phyloP scores from a whole-genome alignment of 2,113 vertebrate genomes.

The Platichthys stellatus region DNA sequence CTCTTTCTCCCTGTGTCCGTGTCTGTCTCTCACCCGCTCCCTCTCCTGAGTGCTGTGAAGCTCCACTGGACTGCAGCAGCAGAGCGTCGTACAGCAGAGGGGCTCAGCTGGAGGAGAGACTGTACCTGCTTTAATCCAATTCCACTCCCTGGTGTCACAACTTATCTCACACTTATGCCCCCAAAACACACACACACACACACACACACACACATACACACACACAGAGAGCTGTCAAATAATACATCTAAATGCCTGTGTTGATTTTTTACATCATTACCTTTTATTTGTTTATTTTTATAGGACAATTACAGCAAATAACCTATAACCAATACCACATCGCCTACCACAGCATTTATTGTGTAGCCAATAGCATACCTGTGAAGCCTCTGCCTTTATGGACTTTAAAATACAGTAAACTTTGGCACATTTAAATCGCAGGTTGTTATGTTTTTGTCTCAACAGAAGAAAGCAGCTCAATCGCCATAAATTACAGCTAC shows the following conservation, averaged over 20 bases:
- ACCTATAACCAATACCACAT: not conserved
- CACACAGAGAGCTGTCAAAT: too few species aligned
- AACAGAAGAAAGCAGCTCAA: not conserved
- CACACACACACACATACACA: too few species aligned
- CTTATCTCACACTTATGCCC: not conserved
- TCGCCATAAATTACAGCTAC: not conserved
- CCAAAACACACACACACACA: not conserved
- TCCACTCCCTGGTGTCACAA: not conserved
- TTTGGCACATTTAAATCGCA: not conserved
- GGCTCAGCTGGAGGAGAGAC: slow-evolving; percentile 24
- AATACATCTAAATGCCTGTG: too few species aligned
- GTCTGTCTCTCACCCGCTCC: slow-evolving; percentile 27
- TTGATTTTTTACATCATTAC: too few species aligned
- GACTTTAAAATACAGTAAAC: not conserved
- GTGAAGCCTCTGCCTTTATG: not conserved
- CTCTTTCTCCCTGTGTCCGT: slow-evolving; percentile 11
- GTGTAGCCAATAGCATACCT: not conserved
- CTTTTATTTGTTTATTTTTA: not conserved
- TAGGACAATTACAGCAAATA: not conserved
- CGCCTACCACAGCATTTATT: too few species aligned
- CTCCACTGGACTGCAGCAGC: slow-evolving; percentile 50
- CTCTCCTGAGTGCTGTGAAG: slow-evolving; percentile 43
- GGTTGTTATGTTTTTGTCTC: not conserved
- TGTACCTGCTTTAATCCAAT: slow-evolving; percentile 38
- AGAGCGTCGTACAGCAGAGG: slow-evolving; percentile 27